These are phyloP conservation scores for Scrobipalpa atriplicella DNA, from an alignment of 2,888 invertebrate genomes.

Conservation along the genomic window DNA sequence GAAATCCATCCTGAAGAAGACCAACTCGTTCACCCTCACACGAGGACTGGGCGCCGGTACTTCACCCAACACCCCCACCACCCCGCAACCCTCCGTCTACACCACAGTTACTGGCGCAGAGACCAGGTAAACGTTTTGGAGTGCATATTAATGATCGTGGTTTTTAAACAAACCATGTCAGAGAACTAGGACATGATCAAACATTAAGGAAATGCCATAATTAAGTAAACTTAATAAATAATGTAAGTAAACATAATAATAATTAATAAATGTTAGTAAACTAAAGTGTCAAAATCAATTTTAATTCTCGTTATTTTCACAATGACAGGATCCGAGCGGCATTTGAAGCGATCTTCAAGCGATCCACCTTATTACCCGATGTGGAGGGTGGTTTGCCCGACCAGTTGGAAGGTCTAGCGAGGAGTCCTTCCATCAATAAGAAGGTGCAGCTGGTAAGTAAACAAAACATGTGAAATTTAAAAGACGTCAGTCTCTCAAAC, in stretches of 20 bases:
- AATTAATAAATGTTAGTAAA: no score
- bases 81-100: conserved; percentile 85
- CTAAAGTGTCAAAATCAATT: not conserved
- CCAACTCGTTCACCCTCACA: conserved; percentile 91
- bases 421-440: conserved; percentile 89
- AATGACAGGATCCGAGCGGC: conserved; percentile 89
- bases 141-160: no score
- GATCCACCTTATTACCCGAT: conserved; percentile 93
- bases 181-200: no score
- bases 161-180: no score
- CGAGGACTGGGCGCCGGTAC: conserved; percentile 66
- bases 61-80: conserved; percentile 63
- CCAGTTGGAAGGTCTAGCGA: conserved; percentile 71
- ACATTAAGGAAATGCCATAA: no score
- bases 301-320: not conserved
- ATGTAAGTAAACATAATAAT: no score
- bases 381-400: conserved; percentile 84
- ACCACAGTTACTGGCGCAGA: conserved; percentile 94
- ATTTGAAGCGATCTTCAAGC: conserved; percentile 95
- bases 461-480: no score
- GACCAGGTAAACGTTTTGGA: conserved; percentile 25
- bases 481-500: no score
- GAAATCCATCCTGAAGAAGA: conserved; percentile 97
- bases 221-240: no score
- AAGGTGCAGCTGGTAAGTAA: conserved; percentile 94